Base-by-base conservation (phyloP, 2,888 invertebrate genomes). In the Rhogogaster chlorosoma region DNA sequence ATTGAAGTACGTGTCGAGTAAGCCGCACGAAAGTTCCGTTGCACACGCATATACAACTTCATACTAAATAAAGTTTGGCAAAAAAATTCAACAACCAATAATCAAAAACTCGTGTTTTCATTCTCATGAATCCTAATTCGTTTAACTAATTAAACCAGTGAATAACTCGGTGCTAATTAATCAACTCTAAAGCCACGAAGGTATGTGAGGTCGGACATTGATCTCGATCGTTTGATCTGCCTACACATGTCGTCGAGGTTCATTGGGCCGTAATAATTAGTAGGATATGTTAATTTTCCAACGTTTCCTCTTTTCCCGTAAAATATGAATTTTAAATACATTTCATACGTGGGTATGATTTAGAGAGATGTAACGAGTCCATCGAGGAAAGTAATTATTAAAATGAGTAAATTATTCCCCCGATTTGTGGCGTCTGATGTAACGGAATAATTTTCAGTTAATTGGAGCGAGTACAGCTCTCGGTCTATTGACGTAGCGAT, bases 401-500 rank as follows among this genome's bases (percentile, higher is more conserved):
- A 26, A 61, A 26, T 26, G 61, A 26, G 26, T 26, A 26, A 61
- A 61, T 61, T 61, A 61, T 22, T 61, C 26, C 10, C 26, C 12
- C 29, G 32, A 32, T 67, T 32, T 32, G 67, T 18, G 29, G 67
- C 32, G 67, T 67, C 32, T 32, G 77, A 77, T 77, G 49, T 77
- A 53, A 77, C 77, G 53, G 18, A 29, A 53, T 77, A 32, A 77
- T 77, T 77, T 32, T 18, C 53, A 22, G 32, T 53, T 77, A 77
- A 45, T 77, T 77, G 45, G 32, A 77, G 26, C 53, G 29, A 49
- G 53, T 53, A 77, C 49, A 77, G 77, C 77, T 45, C 53, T 77
- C 49, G 29, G 77, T 57, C 38, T 80, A 80, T 80, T 80, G 38
- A 38, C 38, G 57, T 61, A 80, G 49, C 57, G 61, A 61, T 80